A percentile compares a stretch with the other conserved stretches of the same genome.
Evolutionary conservation across 2,113 vertebrate genomes (phyloP).

Genomic region (Neolamprologus cancellatus): DNA sequence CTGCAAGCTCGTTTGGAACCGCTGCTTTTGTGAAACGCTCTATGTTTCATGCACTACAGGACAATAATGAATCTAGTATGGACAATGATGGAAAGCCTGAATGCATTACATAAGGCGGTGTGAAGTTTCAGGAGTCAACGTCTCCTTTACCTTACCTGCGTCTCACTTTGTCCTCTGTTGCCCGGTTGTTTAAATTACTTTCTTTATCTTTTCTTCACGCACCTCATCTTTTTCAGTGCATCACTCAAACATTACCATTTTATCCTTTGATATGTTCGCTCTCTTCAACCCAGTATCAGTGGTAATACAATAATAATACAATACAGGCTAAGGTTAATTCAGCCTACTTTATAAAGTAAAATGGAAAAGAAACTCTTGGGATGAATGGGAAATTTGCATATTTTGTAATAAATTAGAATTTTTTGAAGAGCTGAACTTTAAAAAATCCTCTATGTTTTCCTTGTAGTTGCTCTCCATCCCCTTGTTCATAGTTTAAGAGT

Average conservation of each 20-base stretch:
- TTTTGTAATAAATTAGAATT: neutral
- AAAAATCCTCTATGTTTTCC: neutral
- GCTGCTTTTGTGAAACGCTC: neutral
- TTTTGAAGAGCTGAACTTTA: neutral
- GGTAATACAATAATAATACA: neutral
- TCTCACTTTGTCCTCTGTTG: neutral
- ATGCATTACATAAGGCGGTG: neutral
- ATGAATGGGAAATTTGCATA: neutral
- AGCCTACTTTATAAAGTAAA: neutral
- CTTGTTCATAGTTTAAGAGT: neutral
- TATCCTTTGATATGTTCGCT: neutral
- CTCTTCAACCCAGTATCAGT: neutral
- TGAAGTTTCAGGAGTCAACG: neutral
- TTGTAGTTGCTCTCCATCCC: neutral
- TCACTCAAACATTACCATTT: neutral
- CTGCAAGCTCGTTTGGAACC: neutral
- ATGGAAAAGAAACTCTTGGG: neutral
- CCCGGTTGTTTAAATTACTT: neutral
- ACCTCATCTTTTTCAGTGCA: neutral
- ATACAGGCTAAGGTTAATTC: neutral
- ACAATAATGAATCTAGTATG: conserved; percentile 1
- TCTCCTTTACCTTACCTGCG: neutral
- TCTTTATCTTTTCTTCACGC: neutral
- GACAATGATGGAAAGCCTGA: neutral
- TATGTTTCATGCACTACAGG: neutral